These are phyloP conservation scores for Melospiza georgiana DNA, from an alignment of 2,113 vertebrate genomes.

Conservation along the genomic window DNA sequence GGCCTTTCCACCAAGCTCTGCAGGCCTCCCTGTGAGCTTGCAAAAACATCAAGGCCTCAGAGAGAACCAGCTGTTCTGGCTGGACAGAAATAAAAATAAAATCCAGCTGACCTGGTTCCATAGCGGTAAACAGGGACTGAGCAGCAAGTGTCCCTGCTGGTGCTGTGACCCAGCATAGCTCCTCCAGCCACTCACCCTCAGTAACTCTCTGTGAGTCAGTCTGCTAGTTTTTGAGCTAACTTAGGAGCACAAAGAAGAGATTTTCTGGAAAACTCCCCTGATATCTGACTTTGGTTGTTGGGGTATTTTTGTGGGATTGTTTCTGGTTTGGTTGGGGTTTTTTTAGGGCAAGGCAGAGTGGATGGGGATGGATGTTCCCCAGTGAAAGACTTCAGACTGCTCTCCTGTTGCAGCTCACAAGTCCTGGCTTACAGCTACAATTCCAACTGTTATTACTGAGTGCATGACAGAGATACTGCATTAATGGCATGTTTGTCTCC, in stretches of 20 bases:
- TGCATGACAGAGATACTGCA: background rate
- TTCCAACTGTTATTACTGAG: background rate
- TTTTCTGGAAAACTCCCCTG: background rate
- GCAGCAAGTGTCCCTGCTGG: background rate
- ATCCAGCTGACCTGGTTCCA: conserved; percentile 1
- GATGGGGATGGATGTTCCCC: too few relatives aligned
- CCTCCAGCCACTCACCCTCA: background rate
- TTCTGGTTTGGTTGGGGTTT: background rate
- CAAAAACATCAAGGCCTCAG: background rate
- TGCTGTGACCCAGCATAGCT: background rate
- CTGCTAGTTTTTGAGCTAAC: background rate
- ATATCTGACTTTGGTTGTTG: background rate
- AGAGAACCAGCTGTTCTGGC: background rate
- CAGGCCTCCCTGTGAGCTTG: background rate
- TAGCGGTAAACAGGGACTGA: background rate
- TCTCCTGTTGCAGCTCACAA: background rate
- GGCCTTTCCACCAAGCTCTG: background rate
- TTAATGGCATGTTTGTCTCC: background rate
- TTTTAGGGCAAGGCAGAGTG: too few relatives aligned
- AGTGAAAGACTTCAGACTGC: background rate
- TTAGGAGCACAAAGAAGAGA: background rate
- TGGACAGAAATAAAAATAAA: background rate
- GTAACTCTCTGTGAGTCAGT: background rate
- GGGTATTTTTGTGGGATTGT: background rate
- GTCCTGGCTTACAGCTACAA: background rate